Conservation (phyloP, 1,140 invertebrate species). For the Trichoplusia ni region DNA sequence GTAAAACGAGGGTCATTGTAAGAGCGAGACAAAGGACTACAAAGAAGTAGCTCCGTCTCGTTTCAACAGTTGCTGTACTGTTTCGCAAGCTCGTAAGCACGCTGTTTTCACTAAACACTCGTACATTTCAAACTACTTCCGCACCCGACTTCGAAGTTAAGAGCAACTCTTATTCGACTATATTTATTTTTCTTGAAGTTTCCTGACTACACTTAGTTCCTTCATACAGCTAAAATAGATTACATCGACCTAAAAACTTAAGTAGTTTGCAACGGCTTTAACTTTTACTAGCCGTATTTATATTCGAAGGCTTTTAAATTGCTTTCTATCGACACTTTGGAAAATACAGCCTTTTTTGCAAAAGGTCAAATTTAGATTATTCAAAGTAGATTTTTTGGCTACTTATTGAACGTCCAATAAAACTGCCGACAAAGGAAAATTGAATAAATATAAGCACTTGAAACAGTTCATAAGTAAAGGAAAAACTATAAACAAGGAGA, state of each 20-base stretch:
- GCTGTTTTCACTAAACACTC: too few species aligned
- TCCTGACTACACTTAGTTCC: conserved; percentile 10
- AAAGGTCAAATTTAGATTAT: too few species aligned
- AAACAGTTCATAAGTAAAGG: background rate
- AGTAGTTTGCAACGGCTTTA: conserved; percentile 16
- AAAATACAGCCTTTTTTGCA: background rate
- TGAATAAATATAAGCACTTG: background rate
- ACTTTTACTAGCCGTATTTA: conserved; percentile 22
- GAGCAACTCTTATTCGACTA: conserved; percentile 11
- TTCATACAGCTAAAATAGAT: conserved; percentile 27
- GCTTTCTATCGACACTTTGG: background rate
- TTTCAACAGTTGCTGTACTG: too few species aligned
- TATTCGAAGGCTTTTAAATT: background rate
- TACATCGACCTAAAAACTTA: conserved; percentile 21
- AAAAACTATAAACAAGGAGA: conserved; percentile 34
- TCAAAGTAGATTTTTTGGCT: too few species aligned
- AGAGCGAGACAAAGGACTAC: too few species aligned
- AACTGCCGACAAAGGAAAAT: background rate
- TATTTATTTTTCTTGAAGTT: conserved; percentile 21
- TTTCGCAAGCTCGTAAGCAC: too few species aligned
- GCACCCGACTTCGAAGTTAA: background rate
- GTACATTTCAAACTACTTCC: conserved; percentile 11
- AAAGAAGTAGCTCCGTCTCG: too few species aligned
- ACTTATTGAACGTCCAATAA: background rate
- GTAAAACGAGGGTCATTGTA: too few species aligned